phyloP scores from a whole-genome alignment of 2,888 invertebrate genomes.

The Zygogramma bicolorata region DNA sequence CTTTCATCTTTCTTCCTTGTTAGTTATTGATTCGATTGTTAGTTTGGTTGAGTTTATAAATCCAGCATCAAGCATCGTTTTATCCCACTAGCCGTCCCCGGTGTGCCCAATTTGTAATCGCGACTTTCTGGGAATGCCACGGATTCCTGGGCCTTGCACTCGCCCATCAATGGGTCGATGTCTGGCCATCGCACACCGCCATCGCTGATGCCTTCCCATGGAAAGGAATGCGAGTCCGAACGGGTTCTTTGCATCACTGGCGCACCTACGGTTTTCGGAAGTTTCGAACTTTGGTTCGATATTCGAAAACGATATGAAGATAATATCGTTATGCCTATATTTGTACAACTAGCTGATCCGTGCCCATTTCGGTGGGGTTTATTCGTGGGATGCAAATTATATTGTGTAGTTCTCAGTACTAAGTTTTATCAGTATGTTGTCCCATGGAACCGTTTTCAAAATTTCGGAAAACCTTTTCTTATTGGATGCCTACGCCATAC shows the following conservation, averaged over 20 bases:
- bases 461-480: no score
- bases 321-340: neutral
- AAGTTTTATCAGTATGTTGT: no score
- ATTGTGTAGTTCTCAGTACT: no score
- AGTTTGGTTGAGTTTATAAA: no score
- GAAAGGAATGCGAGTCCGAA: slow-evolving; percentile 37
- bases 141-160: slow-evolving; percentile 22
- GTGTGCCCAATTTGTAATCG: slow-evolving; percentile 24
- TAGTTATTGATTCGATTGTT: no score
- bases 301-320: neutral
- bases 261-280: slow-evolving; percentile 14
- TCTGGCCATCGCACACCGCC: slow-evolving; percentile 29
- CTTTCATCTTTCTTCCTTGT: no score
- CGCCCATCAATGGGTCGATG: slow-evolving; percentile 32
- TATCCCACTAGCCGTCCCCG: slow-evolving; percentile 14
- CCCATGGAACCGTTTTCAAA: no score
- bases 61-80: no score
- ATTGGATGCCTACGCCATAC: no score
- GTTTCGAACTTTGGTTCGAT: neutral
- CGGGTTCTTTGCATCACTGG: slow-evolving; percentile 32
- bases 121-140: slow-evolving; percentile 27
- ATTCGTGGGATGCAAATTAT: no score
- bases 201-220: slow-evolving; percentile 17
- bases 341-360: no score
- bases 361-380: no score